These are phyloP conservation scores for Callithrix jacchus DNA, from an alignment of 2,113 vertebrate species.

Conservation along the genomic window DNA sequence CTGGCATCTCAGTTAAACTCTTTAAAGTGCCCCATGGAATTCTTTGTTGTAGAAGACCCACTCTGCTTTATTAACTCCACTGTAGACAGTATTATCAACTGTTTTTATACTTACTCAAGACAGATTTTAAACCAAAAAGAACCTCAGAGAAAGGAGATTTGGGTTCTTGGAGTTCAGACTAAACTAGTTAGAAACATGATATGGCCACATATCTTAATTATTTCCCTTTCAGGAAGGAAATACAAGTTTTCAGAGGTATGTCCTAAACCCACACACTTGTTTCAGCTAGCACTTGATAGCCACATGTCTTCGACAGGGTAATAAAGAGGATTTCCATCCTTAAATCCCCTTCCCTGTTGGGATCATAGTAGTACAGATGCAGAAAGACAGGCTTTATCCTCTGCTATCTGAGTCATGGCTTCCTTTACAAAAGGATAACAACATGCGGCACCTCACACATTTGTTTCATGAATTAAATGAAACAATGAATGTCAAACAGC, in stretches of 20 bases:
- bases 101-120: background rate
- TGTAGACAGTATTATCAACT: background rate
- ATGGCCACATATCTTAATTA: background rate
- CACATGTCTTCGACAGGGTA: background rate
- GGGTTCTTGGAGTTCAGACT: background rate
- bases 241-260: background rate
- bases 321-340: background rate
- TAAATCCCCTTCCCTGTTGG: background rate
- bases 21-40: background rate
- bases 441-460: background rate
- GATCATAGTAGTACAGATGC: background rate
- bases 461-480: conserved; percentile 30
- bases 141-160: background rate
- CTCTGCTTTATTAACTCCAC: background rate
- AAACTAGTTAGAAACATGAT: background rate
- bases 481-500: background rate
- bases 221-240: background rate
- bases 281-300: background rate
- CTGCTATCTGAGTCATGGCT: background rate
- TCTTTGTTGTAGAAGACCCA: background rate
- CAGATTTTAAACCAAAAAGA: background rate
- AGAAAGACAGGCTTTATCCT: background rate
- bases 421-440: background rate
- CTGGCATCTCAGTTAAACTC: background rate
- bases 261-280: background rate